phyloP scores from a whole-genome alignment of 2,113 vertebrate species.

The Panthera leo region DNA sequence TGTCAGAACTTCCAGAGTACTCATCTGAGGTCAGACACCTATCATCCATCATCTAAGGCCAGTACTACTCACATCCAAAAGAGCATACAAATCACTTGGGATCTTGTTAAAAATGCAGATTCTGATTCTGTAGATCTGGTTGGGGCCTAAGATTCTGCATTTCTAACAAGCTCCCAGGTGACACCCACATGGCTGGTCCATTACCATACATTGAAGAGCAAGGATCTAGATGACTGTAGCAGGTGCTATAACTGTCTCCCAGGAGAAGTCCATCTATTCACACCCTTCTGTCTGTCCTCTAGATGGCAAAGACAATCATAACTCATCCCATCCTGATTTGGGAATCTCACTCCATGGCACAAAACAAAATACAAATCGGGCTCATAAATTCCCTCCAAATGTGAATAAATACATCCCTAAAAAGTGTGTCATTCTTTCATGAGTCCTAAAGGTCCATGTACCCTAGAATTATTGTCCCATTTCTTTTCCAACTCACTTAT shows the following conservation, averaged over 20 bases:
- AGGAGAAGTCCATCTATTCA: not conserved
- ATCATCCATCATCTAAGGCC: not conserved
- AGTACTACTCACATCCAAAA: not conserved
- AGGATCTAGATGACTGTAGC: not conserved
- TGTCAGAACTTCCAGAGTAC: not conserved
- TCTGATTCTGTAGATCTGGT: not conserved
- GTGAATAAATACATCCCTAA: not conserved
- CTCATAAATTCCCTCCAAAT: constrained; percentile 47
- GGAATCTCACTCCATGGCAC: constrained; percentile 53
- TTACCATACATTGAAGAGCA: not conserved
- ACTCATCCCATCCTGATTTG: not conserved
- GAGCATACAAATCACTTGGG: not conserved
- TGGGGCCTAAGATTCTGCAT: not conserved
- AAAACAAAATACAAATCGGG: constrained; percentile 47
- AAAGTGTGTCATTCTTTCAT: constrained; percentile 23
- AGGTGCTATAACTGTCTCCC: not conserved
- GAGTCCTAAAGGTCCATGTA: not conserved
- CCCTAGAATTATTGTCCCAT: constrained; percentile 18
- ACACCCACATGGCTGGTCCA: not conserved
- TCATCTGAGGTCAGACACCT: not conserved
- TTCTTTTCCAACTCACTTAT: constrained; percentile 54
- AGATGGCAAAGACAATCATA: constrained; percentile 53
- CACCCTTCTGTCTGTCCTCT: not conserved
- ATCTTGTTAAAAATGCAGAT: not conserved
- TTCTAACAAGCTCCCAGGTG: constrained; percentile 27